A percentile compares a stretch with the other conserved stretches of the same genome.
phyloP scores from a whole-genome alignment of 2,113 vertebrate species.

The Lipophrys pholis region DNA sequence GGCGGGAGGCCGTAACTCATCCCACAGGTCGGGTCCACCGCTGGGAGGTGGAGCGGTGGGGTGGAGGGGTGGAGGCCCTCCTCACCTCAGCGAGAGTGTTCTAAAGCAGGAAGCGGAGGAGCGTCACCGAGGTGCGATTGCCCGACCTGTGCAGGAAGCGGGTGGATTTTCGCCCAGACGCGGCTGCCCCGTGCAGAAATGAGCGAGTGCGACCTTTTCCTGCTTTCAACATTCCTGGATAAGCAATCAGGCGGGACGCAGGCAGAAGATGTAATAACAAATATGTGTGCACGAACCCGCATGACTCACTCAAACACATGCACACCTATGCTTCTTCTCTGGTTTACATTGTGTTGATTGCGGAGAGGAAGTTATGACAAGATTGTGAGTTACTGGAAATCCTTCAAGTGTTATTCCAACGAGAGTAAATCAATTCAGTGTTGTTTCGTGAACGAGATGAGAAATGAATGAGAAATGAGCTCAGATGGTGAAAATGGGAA shows the following conservation, averaged over 20 bases:
- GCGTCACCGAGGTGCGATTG: constrained; percentile 2
- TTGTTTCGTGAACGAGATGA: not conserved
- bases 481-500: not conserved
- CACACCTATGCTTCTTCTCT: not conserved
- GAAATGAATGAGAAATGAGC: not conserved
- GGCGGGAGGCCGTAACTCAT: not conserved
- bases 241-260: constrained; percentile 12
- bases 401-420: constrained; percentile 21
- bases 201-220: constrained; percentile 6
- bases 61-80: constrained; percentile 3
- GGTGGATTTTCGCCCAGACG: not conserved
- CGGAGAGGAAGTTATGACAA: constrained; percentile 24
- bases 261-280: constrained; percentile 20
- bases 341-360: constrained; percentile 10
- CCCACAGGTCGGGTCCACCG: constrained; percentile 2
- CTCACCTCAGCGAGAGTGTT: constrained; percentile 32
- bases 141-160: constrained; percentile 5
- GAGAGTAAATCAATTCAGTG: constrained; percentile 15
- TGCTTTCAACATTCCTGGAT: constrained; percentile 47
- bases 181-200: not conserved
- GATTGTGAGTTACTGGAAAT: constrained; percentile 6
- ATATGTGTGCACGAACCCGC: not conserved
- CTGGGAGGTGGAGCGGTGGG: constrained; percentile 8
- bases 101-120: constrained; percentile 30
- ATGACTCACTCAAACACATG: not conserved